These are phyloP conservation scores for Pyxicephalus adspersus DNA, from an alignment of 2,113 vertebrate genomes.

Conservation along the genomic window DNA sequence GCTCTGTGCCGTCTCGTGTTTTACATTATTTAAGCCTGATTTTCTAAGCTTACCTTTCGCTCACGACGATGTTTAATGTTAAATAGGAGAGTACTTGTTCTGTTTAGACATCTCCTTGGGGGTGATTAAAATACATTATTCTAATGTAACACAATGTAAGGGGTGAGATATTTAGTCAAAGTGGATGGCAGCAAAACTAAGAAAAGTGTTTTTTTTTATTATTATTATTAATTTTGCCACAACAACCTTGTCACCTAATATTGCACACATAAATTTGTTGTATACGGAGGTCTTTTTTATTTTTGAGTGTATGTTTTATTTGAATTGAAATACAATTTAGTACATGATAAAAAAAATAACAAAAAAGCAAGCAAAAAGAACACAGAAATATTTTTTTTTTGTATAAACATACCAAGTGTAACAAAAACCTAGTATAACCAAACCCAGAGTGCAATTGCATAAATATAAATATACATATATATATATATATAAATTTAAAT, in stretches of 20 bases:
- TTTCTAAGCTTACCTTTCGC: slow-evolving; percentile 91
- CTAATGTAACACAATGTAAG: slow-evolving; percentile 87
- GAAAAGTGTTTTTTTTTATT: slow-evolving; percentile 52
- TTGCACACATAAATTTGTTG: slow-evolving; percentile 58
- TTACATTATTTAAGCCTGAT: slow-evolving; percentile 97
- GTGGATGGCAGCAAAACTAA: slow-evolving; percentile 73
- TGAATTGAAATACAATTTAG: no score
- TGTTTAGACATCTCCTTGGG: slow-evolving; percentile 85
- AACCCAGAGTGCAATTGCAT: no score
- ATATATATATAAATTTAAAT: no score
- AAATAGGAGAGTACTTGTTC: slow-evolving; percentile 89
- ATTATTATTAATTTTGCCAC: slow-evolving; percentile 61
- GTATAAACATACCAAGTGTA: no score
- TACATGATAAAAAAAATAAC: no score
- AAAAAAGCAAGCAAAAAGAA: no score
- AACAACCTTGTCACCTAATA: slow-evolving; percentile 75
- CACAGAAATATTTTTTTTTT: no score
- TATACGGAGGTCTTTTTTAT: no score
- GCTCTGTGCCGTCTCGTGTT: slow-evolving; percentile 88
- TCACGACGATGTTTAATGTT: slow-evolving; percentile 98
- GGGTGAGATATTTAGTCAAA: slow-evolving; percentile 78
- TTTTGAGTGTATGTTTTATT: no score
- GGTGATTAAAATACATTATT: slow-evolving; percentile 92
- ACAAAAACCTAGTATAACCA: no score
- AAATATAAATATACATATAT: no score